phyloP scores from a whole-genome alignment of 1,140 invertebrate species.

The Ips nitidus region DNA sequence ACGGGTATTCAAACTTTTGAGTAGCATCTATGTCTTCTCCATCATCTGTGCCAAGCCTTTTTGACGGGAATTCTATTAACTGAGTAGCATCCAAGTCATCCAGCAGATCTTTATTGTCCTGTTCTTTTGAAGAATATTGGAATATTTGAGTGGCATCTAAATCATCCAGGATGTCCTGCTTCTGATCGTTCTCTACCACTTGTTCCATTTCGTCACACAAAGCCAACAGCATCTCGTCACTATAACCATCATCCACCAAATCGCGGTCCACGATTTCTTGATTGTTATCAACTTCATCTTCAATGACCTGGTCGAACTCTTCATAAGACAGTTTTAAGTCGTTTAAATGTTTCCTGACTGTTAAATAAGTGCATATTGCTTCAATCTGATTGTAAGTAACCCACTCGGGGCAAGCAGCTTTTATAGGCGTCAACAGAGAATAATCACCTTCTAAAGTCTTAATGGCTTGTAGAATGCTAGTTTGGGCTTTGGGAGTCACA shows the following conservation, averaged over 20 bases:
- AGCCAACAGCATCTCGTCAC: slow-evolving; percentile 7
- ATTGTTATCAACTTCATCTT: not conserved
- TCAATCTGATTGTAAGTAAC: slow-evolving; percentile 42
- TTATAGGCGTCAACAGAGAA: slow-evolving; percentile 23
- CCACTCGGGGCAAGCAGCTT: slow-evolving; percentile 37
- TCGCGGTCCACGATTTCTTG: not conserved
- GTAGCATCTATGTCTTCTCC: too few relatives aligned
- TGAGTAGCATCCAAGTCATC: too few relatives aligned
- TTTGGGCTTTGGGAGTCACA: slow-evolving; percentile 26
- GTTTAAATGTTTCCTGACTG: slow-evolving; percentile 40
- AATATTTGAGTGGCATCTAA: not conserved
- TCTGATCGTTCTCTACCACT: slow-evolving; percentile 2
- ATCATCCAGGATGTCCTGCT: not conserved
- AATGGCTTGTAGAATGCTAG: slow-evolving; percentile 29
- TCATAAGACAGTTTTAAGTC: slow-evolving; percentile 36
- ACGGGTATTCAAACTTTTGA: too few relatives aligned
- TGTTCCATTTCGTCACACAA: slow-evolving; percentile 26
- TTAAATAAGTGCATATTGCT: slow-evolving; percentile 38
- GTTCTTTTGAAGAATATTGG: too few relatives aligned
- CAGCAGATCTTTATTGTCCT: too few relatives aligned
- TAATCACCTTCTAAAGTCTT: slow-evolving; percentile 13
- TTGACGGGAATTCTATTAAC: too few relatives aligned
- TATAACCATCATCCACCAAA: not conserved
- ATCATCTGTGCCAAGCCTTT: too few relatives aligned
- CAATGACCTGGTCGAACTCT: slow-evolving; percentile 42